phyloP scores from a whole-genome alignment of 2,797 vertebrate genomes.

The Huso huso region DNA sequence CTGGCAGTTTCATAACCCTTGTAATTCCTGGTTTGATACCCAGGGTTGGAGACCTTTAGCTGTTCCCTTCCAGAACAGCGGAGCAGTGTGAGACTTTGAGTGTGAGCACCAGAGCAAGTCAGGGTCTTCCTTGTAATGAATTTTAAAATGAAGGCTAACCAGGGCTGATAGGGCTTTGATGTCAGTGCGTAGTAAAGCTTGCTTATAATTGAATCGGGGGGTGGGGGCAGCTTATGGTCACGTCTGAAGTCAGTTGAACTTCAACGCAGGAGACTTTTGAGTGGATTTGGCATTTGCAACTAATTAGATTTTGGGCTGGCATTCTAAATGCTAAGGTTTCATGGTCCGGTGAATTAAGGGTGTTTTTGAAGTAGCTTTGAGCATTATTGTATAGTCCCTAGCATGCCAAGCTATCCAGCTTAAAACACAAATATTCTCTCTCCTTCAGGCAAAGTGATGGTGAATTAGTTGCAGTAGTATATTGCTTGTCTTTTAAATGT shows the following conservation, averaged over 20 bases:
- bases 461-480: too few relatives aligned
- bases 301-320: constrained; percentile 11
- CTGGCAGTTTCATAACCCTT: constrained; percentile 8
- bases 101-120: not conserved
- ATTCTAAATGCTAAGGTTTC: constrained; percentile 1
- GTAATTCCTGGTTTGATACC: constrained; percentile 1
- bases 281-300: constrained; percentile 6
- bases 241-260: constrained; percentile 7
- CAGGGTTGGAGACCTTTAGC: not conserved
- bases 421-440: not conserved
- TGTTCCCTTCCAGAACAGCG: not conserved
- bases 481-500: too few relatives aligned
- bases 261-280: constrained; percentile 1
- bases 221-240: not conserved
- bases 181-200: not conserved
- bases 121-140: not conserved
- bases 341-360: constrained; percentile 5
- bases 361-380: constrained; percentile 10
- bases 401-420: constrained; percentile 2
- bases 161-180: not conserved
- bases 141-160: constrained; percentile 8
- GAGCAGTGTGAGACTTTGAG: not conserved
- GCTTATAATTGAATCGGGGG: not conserved
- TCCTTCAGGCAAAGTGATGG: too few relatives aligned
- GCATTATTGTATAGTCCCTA: not conserved